These are phyloP conservation scores for Xanthia togata DNA, from an alignment of 2,888 invertebrate genomes.

Conservation along the genomic window DNA sequence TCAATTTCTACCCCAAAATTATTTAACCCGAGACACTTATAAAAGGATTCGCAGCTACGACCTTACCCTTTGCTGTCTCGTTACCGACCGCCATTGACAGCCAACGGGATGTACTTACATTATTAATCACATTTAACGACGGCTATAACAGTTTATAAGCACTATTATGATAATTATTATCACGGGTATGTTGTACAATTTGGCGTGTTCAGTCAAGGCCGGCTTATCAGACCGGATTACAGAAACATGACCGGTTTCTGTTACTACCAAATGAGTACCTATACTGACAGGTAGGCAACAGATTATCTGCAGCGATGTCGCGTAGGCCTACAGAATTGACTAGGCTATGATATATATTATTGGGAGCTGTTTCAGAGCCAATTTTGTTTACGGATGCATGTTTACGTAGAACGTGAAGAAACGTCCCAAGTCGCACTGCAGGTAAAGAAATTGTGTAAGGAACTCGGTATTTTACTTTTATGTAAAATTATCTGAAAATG, in stretches of 20 bases:
- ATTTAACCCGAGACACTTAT: constrained; percentile 12
- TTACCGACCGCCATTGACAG: background rate
- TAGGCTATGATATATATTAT: background rate
- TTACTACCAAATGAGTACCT: constrained; percentile 11
- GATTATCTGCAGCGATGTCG: constrained; percentile 11
- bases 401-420: background rate
- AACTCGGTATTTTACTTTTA: background rate
- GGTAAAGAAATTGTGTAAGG: background rate
- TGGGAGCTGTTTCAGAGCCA: background rate
- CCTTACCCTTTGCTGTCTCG: background rate
- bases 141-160: constrained; percentile 16
- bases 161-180: constrained; percentile 22
- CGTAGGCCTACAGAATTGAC: background rate
- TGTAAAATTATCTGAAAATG: background rate
- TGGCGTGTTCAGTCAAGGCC: constrained; percentile 43
- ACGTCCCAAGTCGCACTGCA: background rate
- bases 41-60: constrained; percentile 13
- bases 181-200: constrained; percentile 32
- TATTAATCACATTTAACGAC: constrained; percentile 25
- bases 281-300: constrained; percentile 18
- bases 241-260: no score
- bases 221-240: constrained; percentile 58
- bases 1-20: constrained; percentile 2
- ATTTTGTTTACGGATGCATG: background rate
- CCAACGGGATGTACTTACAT: constrained; percentile 4